These are phyloP conservation scores for Ginglymostoma cirratum DNA, from an alignment of 2,113 vertebrate species.

Conservation along the genomic window DNA sequence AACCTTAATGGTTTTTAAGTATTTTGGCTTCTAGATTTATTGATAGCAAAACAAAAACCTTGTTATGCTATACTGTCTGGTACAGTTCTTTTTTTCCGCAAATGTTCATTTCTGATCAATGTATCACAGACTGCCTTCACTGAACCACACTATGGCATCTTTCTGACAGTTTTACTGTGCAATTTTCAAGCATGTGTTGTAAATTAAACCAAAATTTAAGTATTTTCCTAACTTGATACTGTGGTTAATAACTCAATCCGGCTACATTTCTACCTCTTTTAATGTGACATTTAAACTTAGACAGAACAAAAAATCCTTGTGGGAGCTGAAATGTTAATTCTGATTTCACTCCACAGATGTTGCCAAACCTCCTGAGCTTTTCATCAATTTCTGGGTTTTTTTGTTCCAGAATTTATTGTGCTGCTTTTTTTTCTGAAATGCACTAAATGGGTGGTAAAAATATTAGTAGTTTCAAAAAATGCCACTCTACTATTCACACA, in stretches of 20 bases:
- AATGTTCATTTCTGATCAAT: neutral
- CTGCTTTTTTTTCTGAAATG: neutral
- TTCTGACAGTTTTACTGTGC: neutral
- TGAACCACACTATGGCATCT: neutral
- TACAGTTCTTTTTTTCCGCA: neutral
- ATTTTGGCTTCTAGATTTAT: neutral
- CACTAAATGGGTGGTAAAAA: neutral
- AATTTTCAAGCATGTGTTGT: neutral
- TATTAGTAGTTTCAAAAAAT: neutral
- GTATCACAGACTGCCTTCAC: neutral
- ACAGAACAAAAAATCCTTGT: too few species aligned
- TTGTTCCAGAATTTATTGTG: neutral
- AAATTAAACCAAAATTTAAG: neutral
- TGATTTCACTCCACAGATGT: too few species aligned
- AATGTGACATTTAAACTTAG: too few species aligned
- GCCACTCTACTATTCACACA: neutral
- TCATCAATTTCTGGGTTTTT: too few species aligned
- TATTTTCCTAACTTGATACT: neutral
- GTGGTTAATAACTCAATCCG: neutral
- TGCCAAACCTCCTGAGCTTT: too few species aligned
- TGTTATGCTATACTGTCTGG: neutral
- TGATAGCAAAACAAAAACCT: neutral
- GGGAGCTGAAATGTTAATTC: too few species aligned
- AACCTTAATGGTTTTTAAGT: neutral
- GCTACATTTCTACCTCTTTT: too few species aligned